Percentiles rank a stretch among this genome's conserved stretches.
Evolutionary conservation across 2,888 invertebrate species (phyloP).

Genomic region (Argyresthia albistria): DNA sequence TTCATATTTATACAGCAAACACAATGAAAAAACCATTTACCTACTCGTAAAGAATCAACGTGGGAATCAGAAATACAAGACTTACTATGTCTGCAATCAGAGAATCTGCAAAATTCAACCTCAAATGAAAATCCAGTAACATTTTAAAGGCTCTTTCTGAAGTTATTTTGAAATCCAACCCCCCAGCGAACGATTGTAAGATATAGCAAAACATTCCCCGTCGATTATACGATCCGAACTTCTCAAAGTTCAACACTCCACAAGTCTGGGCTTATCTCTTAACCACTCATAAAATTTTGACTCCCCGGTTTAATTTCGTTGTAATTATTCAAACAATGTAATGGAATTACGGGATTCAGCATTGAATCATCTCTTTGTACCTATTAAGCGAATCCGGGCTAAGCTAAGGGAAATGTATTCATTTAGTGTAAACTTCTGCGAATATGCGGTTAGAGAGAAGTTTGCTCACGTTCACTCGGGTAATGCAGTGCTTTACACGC

Average conservation of each 20-base stretch:
- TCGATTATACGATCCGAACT: constrained; percentile 32
- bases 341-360: constrained; percentile 35
- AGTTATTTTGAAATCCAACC: constrained; percentile 27
- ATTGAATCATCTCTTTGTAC: constrained; percentile 37
- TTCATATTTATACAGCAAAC: too few relatives aligned
- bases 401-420: too few relatives aligned
- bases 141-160: background rate
- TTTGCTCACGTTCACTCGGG: background rate
- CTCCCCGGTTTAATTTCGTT: constrained; percentile 61
- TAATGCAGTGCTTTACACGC: too few relatives aligned
- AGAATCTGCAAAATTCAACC: too few relatives aligned
- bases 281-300: constrained; percentile 59
- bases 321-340: constrained; percentile 58
- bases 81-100: too few relatives aligned
- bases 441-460: background rate
- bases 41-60: too few relatives aligned
- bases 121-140: too few relatives aligned
- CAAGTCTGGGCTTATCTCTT: constrained; percentile 50
- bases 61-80: too few relatives aligned
- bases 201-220: constrained; percentile 29
- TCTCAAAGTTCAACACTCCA: constrained; percentile 51
- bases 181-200: constrained; percentile 21
- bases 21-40: too few relatives aligned
- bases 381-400: too few relatives aligned
- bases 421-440: background rate